Evolutionary conservation across 2,113 vertebrate genomes (phyloP).

Genomic region (Nesoenas mayeri): DNA sequence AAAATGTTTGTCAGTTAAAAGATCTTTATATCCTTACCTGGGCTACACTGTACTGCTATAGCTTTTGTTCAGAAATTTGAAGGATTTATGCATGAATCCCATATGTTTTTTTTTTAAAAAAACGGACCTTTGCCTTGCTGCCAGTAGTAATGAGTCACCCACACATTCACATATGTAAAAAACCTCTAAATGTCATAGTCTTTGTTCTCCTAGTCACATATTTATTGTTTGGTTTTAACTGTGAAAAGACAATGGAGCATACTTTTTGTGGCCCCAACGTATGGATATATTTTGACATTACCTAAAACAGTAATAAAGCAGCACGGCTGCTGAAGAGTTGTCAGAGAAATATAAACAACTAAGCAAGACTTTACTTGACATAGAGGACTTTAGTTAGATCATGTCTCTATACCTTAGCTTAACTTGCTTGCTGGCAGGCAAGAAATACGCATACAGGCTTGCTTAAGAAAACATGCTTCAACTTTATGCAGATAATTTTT

Average conservation of each 20-base stretch:
- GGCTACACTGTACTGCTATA: background rate
- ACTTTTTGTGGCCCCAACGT: background rate
- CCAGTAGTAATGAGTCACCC: background rate
- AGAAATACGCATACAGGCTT: background rate
- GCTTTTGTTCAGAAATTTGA: background rate
- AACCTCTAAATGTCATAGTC: background rate
- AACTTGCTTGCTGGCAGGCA: background rate
- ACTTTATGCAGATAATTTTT: background rate
- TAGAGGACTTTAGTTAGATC: background rate
- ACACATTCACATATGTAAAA: background rate
- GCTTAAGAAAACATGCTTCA: background rate
- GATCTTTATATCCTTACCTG: background rate
- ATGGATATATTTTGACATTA: background rate
- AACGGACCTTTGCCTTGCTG: background rate
- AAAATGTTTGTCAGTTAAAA: background rate
- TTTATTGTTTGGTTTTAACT: background rate
- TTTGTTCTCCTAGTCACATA: background rate
- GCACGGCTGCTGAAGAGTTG: background rate
- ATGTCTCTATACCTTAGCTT: background rate
- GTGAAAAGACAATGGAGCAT: background rate
- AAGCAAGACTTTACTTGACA: background rate
- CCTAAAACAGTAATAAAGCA: background rate
- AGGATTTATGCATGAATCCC: background rate
- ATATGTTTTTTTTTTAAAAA: background rate
- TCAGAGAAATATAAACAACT: background rate